These are phyloP conservation scores for Apaloderma vittatum DNA, from an alignment of 2,113 vertebrate genomes.

Conservation along the genomic window DNA sequence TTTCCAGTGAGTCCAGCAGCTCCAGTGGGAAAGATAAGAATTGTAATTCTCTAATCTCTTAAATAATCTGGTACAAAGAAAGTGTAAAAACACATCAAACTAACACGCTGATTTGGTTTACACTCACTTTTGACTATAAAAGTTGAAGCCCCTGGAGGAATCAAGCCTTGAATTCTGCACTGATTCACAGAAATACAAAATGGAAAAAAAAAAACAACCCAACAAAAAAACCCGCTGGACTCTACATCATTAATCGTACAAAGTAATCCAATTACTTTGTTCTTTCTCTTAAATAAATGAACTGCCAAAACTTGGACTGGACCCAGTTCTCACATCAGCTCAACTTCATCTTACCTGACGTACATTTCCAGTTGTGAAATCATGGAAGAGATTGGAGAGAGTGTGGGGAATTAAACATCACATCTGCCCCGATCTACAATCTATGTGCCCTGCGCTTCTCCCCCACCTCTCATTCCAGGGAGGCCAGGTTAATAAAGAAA, in stretches of 20 bases:
- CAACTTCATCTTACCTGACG: background rate
- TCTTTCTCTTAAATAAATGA: constrained; percentile 49
- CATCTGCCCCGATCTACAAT: background rate
- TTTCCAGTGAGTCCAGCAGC: background rate
- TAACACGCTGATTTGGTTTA: background rate
- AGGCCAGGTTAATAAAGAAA: background rate
- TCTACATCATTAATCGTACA: background rate
- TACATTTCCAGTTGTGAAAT: background rate
- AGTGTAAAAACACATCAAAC: background rate
- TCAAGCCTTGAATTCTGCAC: background rate
- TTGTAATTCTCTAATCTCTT: background rate
- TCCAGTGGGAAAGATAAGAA: background rate
- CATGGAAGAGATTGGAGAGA: background rate
- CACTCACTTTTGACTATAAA: background rate
- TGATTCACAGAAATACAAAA: constrained; percentile 1
- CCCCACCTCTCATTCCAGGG: background rate
- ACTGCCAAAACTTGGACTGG: constrained; percentile 13
- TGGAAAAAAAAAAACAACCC: constrained; percentile 16
- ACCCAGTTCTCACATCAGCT: constrained; percentile 13
- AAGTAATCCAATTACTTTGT: constrained; percentile 44
- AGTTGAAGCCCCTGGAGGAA: background rate
- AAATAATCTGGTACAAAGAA: background rate
- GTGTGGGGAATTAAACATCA: background rate
- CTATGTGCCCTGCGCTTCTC: background rate
- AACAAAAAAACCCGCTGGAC: background rate